phyloP scores from a whole-genome alignment of 2,113 vertebrate genomes.

The Siniperca knerii region DNA sequence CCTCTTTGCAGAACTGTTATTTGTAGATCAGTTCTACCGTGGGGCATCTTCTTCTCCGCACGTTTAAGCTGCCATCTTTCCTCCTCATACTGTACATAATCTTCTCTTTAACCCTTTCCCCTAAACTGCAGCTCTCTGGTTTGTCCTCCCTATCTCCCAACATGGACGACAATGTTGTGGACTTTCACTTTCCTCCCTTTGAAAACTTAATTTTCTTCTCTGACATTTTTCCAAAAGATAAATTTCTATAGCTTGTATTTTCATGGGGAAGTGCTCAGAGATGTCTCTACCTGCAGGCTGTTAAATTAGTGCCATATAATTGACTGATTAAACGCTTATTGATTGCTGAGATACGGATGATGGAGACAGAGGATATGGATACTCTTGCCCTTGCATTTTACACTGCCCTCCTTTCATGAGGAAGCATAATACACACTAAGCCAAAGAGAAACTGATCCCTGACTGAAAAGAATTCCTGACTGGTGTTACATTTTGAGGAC shows the following conservation, averaged over 20 bases:
- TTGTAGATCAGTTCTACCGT: conserved; percentile 59
- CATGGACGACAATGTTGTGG: conserved; percentile 59
- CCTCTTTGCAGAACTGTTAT: conserved; percentile 39
- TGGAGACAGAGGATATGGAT: conserved; percentile 74
- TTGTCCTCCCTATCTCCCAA: conserved; percentile 65
- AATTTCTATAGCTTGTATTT: conserved; percentile 81
- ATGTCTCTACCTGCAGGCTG: conserved; percentile 81
- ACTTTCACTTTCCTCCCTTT: conserved; percentile 68
- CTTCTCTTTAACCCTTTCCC: conserved; percentile 42
- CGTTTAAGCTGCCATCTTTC: conserved; percentile 34
- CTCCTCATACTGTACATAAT: conserved; percentile 38
- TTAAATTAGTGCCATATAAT: conserved; percentile 84
- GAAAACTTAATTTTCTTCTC: conserved; percentile 80
- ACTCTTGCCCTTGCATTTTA: conserved; percentile 73
- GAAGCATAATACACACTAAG: conserved; percentile 29
- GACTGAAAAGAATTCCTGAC: conserved; percentile 24
- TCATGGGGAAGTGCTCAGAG: conserved; percentile 71
- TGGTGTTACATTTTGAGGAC: conserved; percentile 19
- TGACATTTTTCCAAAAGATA: conserved; percentile 84
- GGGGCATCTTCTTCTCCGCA: conserved; percentile 40
- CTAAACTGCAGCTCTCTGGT: conserved; percentile 16
- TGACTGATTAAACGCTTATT: conserved; percentile 87
- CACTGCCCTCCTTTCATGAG: conserved; percentile 56
- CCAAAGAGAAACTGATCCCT: conserved; percentile 31
- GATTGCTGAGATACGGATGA: conserved; percentile 80